Conservation (phyloP, 2,797 vertebrate genomes). For the Chaunax sp. region DNA sequence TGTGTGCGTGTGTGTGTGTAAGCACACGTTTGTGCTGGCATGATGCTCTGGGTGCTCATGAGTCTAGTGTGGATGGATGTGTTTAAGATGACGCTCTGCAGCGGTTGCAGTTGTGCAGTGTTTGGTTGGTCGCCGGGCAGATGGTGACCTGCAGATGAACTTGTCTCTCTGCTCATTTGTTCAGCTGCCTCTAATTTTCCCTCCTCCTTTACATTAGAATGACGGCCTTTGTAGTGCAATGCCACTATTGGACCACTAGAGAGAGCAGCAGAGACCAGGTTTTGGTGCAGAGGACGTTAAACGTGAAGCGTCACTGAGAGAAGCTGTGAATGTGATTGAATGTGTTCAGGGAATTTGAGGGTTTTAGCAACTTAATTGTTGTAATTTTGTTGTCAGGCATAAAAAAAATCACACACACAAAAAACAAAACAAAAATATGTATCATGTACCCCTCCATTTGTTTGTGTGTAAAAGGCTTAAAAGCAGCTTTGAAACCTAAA, state of each 20-base stretch:
- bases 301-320: conserved; percentile 4
- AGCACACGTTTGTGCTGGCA: too few relatives aligned
- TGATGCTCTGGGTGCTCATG: neutral
- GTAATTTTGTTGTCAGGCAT: neutral
- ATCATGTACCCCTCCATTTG: neutral
- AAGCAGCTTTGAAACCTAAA: neutral
- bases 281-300: conserved; percentile 33
- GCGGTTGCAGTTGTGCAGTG: conserved; percentile 86
- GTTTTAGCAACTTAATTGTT: neutral
- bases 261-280: conserved; percentile 85
- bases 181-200: conserved; percentile 91
- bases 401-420: neutral
- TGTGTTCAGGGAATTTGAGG: neutral
- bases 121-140: conserved; percentile 87
- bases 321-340: neutral
- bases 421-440: neutral
- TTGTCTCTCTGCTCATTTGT: conserved; percentile 90
- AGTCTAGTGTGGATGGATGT: conserved; percentile 48
- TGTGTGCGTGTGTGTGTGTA: conserved; percentile 44
- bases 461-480: neutral
- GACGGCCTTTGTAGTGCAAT: neutral
- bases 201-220: conserved; percentile 55
- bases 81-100: conserved; percentile 84
- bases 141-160: conserved; percentile 95
- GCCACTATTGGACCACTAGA: conserved; percentile 74